Evolutionary conservation across 2,113 vertebrate genomes (phyloP), one percentile per base, ranked within the genome.

Genomic region (Cyphomyrus discorhynchus): DNA sequence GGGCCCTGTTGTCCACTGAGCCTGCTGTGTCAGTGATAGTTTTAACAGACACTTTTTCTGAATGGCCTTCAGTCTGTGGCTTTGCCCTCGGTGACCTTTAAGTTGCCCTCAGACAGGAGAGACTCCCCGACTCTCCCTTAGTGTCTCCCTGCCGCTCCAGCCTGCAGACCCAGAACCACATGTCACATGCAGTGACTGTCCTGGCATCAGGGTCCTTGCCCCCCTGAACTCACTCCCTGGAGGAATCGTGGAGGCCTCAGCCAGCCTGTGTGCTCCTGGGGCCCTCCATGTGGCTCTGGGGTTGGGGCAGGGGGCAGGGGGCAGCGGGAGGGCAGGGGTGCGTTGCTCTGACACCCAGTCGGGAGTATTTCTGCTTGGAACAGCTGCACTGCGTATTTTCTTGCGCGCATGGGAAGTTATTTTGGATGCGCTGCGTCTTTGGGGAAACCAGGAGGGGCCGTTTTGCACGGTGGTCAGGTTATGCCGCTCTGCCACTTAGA

Each of bases 311-410:
- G n/a, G 13, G 31, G 66, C 66, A 74, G 66, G 42, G 83, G 83
- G 83, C 8, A 27, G 1, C 8, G 0, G 45, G 45, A n/a, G 45
- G 83, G 83, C 45, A 62, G 7, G 21, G 56, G 45, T 1, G 10
- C 2, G 0, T 3, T 24, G 42, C 35, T 49, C 35, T 84, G 82
- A 24, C 82, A 86, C 47, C 17, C 83, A 13, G 83, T 24, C 19
- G 10, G 21, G 83, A 19, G 82, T 45, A 50, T 50, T 86, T 86
- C 45, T 86, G 83, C 46, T 50, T 15, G n/a, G 83, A 86, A 86
- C 83, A 86, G 83, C 83, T 86, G 83, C 47, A 50, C 24, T 86
- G 83, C 10, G 45, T 50, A 86, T 86, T 50, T 86, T 86, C 83
- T 86, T 13, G 19, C 46, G 5, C 24, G 24, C 42, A 31, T 47